Evolutionary conservation across 2,888 invertebrate species (phyloP).

Genomic region (Pandemis corylana): DNA sequence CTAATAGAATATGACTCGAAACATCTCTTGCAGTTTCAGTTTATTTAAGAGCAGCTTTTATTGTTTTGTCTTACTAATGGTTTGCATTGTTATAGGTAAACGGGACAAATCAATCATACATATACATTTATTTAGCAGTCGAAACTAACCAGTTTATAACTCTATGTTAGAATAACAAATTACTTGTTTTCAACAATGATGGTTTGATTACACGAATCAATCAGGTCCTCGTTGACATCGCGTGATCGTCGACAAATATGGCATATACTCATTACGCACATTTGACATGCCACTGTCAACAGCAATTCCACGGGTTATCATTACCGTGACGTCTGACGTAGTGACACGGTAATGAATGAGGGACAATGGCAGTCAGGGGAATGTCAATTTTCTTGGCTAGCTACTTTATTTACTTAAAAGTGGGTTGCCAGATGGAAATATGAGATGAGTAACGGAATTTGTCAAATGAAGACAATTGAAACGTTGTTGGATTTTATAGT

Average conservation of each 20-base stretch:
- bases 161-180: background rate
- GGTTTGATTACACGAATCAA: conserved; percentile 26
- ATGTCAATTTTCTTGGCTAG: conserved; percentile 8
- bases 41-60: no score
- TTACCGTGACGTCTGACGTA: conserved; percentile 24
- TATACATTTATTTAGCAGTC: no score
- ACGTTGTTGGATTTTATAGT: background rate
- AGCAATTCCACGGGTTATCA: conserved; percentile 35
- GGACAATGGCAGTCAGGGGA: conserved; percentile 8
- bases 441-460: background rate
- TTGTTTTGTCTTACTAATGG: background rate
- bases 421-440: conserved; percentile 2
- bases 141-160: no score
- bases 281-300: conserved; percentile 27
- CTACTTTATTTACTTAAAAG: conserved; percentile 20
- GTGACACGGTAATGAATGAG: conserved; percentile 27
- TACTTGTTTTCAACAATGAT: background rate
- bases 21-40: background rate
- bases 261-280: conserved; percentile 29
- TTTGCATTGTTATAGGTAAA: background rate
- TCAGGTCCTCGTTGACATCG: conserved; percentile 20
- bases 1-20: background rate
- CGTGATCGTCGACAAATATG: conserved; percentile 27
- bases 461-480: background rate
- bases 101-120: background rate